These are phyloP conservation scores for Thunnus maccoyii DNA, from an alignment of 2,113 vertebrate genomes.

Conservation along the genomic window DNA sequence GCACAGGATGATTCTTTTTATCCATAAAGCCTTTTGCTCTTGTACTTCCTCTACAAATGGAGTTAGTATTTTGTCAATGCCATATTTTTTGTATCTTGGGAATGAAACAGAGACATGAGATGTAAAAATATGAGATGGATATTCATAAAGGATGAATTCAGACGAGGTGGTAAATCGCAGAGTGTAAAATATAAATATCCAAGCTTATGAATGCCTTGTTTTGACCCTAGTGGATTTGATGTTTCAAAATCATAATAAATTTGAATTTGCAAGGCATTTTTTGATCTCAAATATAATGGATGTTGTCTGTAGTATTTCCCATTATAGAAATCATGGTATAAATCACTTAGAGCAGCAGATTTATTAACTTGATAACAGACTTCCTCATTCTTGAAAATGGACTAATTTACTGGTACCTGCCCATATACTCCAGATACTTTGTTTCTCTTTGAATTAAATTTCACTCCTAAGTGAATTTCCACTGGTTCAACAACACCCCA, in stretches of 20 bases:
- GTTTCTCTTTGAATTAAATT: not conserved
- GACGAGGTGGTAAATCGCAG: constrained; percentile 6
- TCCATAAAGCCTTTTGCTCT: constrained; percentile 16
- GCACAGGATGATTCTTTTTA: constrained; percentile 20
- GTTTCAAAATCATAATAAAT: constrained; percentile 36
- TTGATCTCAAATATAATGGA: not conserved
- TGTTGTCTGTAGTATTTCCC: constrained; percentile 14
- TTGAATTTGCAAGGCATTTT: constrained; percentile 26
- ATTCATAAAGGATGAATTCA: constrained; percentile 31
- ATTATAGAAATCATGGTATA: constrained; percentile 23
- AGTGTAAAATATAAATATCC: constrained; percentile 14
- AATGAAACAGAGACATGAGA: not conserved
- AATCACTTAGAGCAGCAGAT: not conserved
- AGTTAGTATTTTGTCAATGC: constrained; percentile 20
- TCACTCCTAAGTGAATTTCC: not conserved
- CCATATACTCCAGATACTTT: constrained; percentile 11
- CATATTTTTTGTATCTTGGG: constrained; percentile 13
- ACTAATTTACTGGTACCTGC: constrained; percentile 12
- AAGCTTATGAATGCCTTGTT: constrained; percentile 23
- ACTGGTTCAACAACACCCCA: not conserved
- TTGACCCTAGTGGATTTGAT: constrained; percentile 7
- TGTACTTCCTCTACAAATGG: not conserved
- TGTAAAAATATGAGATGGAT: constrained; percentile 11
- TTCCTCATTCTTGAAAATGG: constrained; percentile 6
- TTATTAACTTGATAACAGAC: not conserved